These are phyloP conservation scores for Dorcus parallelipipedus DNA, from an alignment of 2,888 invertebrate species.

Conservation along the genomic window DNA sequence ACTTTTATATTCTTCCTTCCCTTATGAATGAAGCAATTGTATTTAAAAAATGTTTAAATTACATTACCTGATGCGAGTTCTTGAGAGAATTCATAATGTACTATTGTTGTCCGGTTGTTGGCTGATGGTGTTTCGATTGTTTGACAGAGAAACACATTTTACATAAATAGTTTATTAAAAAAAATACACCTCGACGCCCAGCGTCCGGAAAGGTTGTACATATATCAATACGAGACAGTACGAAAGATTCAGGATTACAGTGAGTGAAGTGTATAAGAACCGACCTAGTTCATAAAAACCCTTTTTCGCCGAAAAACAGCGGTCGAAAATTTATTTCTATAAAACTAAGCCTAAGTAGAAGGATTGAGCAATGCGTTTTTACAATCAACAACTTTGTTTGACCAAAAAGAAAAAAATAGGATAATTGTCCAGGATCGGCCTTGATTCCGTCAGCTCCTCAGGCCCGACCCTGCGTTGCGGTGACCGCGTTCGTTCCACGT, in stretches of 20 bases:
- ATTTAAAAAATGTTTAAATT: no score
- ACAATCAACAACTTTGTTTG: neutral
- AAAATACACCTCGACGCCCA: conserved; percentile 31
- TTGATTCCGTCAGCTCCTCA: no score
- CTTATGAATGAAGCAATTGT: no score
- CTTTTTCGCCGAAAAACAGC: neutral
- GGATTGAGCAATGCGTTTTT: conserved; percentile 21
- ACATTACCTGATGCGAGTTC: no score
- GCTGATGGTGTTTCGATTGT: neutral
- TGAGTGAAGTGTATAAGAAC: conserved; percentile 10
- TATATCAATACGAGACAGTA: conserved; percentile 17
- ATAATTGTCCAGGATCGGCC: no score
- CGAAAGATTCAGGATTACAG: conserved; percentile 14
- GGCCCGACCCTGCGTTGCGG: no score
- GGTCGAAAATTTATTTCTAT: conserved; percentile 5
- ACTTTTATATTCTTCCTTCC: no score
- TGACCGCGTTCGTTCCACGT: no score
- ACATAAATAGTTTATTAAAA: conserved; percentile 24
- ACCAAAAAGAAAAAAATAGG: no score
- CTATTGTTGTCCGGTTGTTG: no score
- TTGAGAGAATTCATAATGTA: no score
- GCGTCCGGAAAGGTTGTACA: conserved; percentile 25
- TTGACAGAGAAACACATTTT: conserved; percentile 3
- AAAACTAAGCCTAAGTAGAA: conserved; percentile 13
- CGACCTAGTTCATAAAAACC: conserved; percentile 1